phyloP scores from a whole-genome alignment of 2,888 invertebrate genomes.

The Agrotis segetum region DNA sequence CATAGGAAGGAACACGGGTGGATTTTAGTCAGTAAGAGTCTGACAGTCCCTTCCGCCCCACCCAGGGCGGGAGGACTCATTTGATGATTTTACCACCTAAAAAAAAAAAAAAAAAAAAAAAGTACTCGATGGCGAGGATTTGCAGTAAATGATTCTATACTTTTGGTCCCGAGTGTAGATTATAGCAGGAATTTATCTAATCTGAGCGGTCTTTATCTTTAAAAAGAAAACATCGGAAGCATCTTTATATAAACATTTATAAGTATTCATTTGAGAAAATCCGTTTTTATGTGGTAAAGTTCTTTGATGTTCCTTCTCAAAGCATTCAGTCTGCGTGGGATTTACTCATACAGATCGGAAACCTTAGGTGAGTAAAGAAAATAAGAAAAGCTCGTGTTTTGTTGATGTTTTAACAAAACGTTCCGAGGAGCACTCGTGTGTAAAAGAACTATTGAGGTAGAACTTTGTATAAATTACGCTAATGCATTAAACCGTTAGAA shows the following conservation, averaged over 20 bases:
- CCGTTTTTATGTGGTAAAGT: constrained; percentile 56
- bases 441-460: constrained; percentile 40
- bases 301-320: constrained; percentile 66
- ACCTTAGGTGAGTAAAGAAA: constrained; percentile 51
- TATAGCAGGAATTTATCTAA: constrained; percentile 44
- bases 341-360: constrained; percentile 57
- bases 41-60: too few species aligned
- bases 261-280: constrained; percentile 63
- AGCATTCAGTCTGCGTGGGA: constrained; percentile 56
- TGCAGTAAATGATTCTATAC: too few species aligned
- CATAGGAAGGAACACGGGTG: too few species aligned
- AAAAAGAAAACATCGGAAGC: constrained; percentile 60
- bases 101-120: too few species aligned
- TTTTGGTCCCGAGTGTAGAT: constrained; percentile 13
- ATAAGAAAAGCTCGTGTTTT: constrained; percentile 49
- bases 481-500: constrained; percentile 40
- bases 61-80: too few species aligned
- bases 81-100: too few species aligned
- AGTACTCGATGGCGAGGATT: too few species aligned
- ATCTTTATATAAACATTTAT: constrained; percentile 60
- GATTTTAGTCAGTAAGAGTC: too few species aligned
- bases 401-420: constrained; percentile 54
- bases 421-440: constrained; percentile 25
- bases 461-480: constrained; percentile 39
- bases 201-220: constrained; percentile 57